Evolutionary conservation across 2,797 vertebrate species (phyloP).

Genomic region (Darevskia mixta): DNA sequence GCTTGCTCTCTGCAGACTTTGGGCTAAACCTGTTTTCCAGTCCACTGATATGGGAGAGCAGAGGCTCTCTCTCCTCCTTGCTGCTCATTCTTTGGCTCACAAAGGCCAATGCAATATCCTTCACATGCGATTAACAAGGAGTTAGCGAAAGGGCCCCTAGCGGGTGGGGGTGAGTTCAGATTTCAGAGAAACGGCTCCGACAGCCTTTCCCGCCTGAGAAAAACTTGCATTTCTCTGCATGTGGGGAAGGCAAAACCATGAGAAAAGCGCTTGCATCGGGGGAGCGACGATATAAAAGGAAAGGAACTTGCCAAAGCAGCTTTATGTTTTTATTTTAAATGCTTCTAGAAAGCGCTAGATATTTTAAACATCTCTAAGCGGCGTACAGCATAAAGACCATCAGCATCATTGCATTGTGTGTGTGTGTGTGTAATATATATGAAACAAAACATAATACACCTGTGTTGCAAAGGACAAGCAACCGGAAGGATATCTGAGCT

Average conservation of each 20-base stretch:
- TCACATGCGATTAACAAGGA: conserved; percentile 52
- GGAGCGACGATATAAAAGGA: conserved; percentile 38
- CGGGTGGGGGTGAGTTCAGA: conserved; percentile 61
- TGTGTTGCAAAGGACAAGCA: not conserved
- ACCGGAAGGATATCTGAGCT: conserved; percentile 38
- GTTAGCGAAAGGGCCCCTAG: conserved; percentile 48
- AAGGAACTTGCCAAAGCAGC: conserved; percentile 56
- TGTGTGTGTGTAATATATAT: too few relatives aligned
- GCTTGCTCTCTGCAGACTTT: conserved; percentile 52
- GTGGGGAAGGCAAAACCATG: conserved; percentile 15
- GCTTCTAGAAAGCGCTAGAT: too few relatives aligned
- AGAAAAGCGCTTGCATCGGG: conserved; percentile 57
- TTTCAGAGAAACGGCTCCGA: conserved; percentile 69
- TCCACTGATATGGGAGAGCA: conserved; percentile 35
- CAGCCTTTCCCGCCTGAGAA: conserved; percentile 27
- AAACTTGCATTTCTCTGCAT: conserved; percentile 45
- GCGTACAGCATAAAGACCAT: too few relatives aligned
- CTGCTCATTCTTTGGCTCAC: conserved; percentile 16
- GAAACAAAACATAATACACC: conserved; percentile 13
- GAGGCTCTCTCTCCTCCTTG: conserved; percentile 27
- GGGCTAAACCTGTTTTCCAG: conserved; percentile 49
- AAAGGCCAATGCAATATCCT: conserved; percentile 47
- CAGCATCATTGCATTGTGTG: too few relatives aligned
- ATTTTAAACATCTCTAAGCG: too few relatives aligned
- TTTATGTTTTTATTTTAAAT: too few relatives aligned